Evolutionary conservation across 1,140 invertebrate species (phyloP).

Genomic region (Philotrypesis tridentata): DNA sequence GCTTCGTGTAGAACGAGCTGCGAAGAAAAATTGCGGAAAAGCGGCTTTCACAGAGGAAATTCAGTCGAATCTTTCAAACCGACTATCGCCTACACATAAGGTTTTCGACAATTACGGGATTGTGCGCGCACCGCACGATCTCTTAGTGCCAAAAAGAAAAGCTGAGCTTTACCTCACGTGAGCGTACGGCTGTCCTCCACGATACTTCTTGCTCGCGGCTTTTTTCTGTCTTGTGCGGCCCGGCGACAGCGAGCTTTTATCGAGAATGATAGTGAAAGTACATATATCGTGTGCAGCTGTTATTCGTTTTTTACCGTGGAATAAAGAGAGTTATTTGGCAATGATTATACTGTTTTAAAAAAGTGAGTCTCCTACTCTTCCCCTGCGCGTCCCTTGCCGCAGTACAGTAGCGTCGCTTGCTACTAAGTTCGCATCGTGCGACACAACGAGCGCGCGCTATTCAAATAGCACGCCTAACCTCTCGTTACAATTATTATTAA

Average conservation of each 20-base stretch:
- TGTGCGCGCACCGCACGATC: neutral
- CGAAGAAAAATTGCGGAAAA: neutral
- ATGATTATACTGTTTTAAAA: too few species aligned
- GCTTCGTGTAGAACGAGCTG: too few species aligned
- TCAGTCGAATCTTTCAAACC: neutral
- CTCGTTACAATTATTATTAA: too few species aligned
- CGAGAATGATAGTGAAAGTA: neutral
- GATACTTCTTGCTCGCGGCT: too few species aligned
- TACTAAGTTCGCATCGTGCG: too few species aligned
- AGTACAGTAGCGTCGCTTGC: too few species aligned
- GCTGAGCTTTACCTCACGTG: neutral
- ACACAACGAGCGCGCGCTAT: too few species aligned
- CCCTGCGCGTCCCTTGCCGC: too few species aligned
- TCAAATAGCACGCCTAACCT: too few species aligned
- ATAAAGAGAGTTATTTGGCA: too few species aligned
- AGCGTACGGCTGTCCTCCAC: neutral
- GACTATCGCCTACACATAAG: neutral
- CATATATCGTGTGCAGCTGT: neutral
- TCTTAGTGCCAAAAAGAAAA: neutral
- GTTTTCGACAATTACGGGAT: constrained; percentile 16
- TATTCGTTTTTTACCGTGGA: neutral
- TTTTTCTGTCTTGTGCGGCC: too few species aligned
- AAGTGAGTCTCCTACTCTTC: too few species aligned
- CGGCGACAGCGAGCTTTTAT: neutral
- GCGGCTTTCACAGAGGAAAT: neutral